phyloP scores from a whole-genome alignment of 2,888 invertebrate genomes.

The Nomada hirtipes region DNA sequence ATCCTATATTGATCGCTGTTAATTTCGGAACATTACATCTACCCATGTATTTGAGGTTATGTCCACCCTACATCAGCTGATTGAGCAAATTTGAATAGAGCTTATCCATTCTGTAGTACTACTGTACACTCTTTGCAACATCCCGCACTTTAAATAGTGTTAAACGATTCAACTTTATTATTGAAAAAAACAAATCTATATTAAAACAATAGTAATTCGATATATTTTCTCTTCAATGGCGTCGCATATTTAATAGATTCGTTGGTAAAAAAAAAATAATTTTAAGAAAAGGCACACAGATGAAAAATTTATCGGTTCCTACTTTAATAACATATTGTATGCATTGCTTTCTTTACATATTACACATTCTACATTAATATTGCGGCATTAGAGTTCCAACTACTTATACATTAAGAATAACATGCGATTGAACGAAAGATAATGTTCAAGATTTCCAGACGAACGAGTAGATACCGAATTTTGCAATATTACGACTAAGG shows the following conservation, averaged over 20 bases:
- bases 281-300: slow-evolving; percentile 15
- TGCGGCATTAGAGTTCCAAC: too few species aligned
- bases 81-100: slow-evolving; percentile 22
- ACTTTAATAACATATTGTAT: background rate
- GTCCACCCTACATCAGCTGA: slow-evolving; percentile 39
- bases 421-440: too few species aligned
- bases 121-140: background rate
- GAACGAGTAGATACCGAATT: too few species aligned
- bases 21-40: slow-evolving; percentile 4
- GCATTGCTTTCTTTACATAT: too few species aligned
- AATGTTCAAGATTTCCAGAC: too few species aligned
- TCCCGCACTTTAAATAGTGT: background rate
- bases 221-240: slow-evolving; percentile 55
- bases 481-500: too few species aligned
- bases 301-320: too few species aligned
- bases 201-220: slow-evolving; percentile 40
- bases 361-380: too few species aligned
- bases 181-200: slow-evolving; percentile 20
- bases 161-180: slow-evolving; percentile 1
- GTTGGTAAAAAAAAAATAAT: slow-evolving; percentile 45
- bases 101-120: slow-evolving; percentile 3
- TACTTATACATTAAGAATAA: too few species aligned
- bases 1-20: background rate
- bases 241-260: slow-evolving; percentile 34
- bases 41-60: slow-evolving; percentile 61